Base-by-base conservation (phyloP, 1,140 invertebrate genomes). In the Dendroctonus ponderosae region DNA sequence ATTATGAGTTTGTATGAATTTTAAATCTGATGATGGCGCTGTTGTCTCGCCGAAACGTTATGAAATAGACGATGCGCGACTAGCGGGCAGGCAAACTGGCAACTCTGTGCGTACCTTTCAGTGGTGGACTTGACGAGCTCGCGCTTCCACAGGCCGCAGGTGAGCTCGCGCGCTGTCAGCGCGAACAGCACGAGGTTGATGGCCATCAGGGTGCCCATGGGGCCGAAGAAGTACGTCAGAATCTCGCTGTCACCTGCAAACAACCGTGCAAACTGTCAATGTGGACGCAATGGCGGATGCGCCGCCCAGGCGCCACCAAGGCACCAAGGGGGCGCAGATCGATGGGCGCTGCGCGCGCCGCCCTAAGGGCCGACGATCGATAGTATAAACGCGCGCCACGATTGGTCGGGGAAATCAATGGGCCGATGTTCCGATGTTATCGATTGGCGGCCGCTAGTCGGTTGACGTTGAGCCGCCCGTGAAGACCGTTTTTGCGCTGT, bases 91-190 rank as follows among this genome's bases (percentile, higher is more conserved):
- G n/a, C n/a, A n/a, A n/a, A n/a, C n/a, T n/a, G n/a, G n/a, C n/a
- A n/a, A n/a, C n/a, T n/a, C n/a, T n/a, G n/a, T 26, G 26, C n/a
- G 14, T 81, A 91, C 85, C 90, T 87, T 81, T 93, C 91, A 0
- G 89, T 89, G n/a, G 89, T 91, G 40, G 89, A 91, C 80, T 93
- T 92, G 65, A 91, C 90, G 66, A 91, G 88, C 79, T 93, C 91
- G 58, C 89, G 84, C 74, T 91, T 91, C 91, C 91, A 93, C 6
- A 93, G 80, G 5, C 91, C 91, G 75, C 91, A 93, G 5, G 91
- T 92, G 62, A 93, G 82, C 82, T 93, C 91, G 60, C 90, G 84
- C 7, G 91, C 89, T 5, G 91, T 93, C 26, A 89, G 88, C 26
- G 85, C 83, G 78, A 93, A 93, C 58, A 93, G 84, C 7, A 89